These are phyloP conservation scores for Choloepus hoffmanni DNA, from an alignment of 2,113 vertebrate genomes.

Conservation along the genomic window DNA sequence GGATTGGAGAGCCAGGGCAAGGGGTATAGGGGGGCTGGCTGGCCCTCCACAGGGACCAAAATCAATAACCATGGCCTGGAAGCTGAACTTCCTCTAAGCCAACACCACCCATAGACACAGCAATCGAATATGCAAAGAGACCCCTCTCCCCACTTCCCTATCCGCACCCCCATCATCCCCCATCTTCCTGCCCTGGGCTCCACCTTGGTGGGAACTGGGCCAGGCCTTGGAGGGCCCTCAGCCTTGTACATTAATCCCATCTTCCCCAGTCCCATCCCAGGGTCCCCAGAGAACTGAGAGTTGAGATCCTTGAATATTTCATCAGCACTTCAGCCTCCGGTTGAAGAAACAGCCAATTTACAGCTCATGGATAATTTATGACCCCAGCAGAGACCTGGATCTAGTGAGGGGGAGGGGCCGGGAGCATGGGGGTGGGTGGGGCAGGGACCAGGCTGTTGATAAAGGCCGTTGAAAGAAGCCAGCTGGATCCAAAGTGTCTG, in stretches of 20 bases:
- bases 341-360: conserved; percentile 61
- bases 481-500: not conserved
- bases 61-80: not conserved
- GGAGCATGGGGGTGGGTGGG: not conserved
- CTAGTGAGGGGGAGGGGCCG: not conserved
- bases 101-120: not conserved
- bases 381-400: conserved; percentile 46
- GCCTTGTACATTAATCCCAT: not conserved
- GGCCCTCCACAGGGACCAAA: fast-evolving
- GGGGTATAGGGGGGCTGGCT: fast-evolving
- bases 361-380: conserved; percentile 78
- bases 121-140: not conserved
- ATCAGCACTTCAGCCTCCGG: conserved; percentile 76
- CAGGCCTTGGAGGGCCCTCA: not conserved
- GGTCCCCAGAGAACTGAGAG: conserved; percentile 64
- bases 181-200: not conserved
- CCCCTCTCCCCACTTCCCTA: not conserved
- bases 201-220: not conserved
- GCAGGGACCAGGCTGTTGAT: not conserved
- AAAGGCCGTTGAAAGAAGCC: not conserved
- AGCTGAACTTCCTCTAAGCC: not conserved
- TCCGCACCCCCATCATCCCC: not conserved
- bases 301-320: conserved; percentile 82
- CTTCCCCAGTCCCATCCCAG: not conserved
- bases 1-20: not conserved